phyloP scores from a whole-genome alignment of 2,113 vertebrate species.

The Sapayoa aenigma region DNA sequence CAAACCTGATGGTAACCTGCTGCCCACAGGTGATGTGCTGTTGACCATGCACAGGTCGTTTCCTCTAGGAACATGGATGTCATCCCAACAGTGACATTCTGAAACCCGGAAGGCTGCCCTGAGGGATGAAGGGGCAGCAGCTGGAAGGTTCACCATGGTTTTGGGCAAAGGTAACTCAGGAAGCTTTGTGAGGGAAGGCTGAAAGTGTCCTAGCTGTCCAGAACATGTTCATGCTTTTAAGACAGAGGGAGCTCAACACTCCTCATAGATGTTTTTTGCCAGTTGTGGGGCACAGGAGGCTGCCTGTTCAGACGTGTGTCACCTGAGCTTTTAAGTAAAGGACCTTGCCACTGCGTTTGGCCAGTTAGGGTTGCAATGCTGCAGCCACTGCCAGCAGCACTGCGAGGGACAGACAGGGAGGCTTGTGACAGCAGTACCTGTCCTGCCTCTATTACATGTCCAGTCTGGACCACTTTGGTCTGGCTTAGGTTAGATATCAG shows the following conservation, averaged over 20 bases:
- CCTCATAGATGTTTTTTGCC: accelerated
- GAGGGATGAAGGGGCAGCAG: too few species aligned
- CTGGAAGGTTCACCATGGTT: accelerated
- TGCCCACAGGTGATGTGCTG: accelerated
- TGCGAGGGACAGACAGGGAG: accelerated
- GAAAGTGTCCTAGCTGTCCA: background rate
- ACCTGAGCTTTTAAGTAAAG: background rate
- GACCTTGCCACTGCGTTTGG: background rate
- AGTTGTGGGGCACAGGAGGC: background rate
- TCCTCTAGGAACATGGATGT: background rate
- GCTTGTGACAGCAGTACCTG: accelerated
- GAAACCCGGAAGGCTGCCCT: background rate
- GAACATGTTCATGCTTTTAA: accelerated
- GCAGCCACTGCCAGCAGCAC: too few species aligned
- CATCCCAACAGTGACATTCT: background rate
- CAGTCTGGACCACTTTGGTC: accelerated
- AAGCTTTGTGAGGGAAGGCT: background rate
- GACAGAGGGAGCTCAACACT: accelerated
- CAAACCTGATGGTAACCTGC: background rate
- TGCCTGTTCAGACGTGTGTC: background rate
- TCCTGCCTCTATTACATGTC: accelerated
- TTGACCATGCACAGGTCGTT: accelerated
- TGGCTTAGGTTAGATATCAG: background rate
- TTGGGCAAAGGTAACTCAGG: accelerated
- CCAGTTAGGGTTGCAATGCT: background rate